A percentile compares a stretch with the other conserved stretches of the same genome.
Evolutionary conservation across 1,140 invertebrate species (phyloP).

Genomic region (Harpegnathos saltator): DNA sequence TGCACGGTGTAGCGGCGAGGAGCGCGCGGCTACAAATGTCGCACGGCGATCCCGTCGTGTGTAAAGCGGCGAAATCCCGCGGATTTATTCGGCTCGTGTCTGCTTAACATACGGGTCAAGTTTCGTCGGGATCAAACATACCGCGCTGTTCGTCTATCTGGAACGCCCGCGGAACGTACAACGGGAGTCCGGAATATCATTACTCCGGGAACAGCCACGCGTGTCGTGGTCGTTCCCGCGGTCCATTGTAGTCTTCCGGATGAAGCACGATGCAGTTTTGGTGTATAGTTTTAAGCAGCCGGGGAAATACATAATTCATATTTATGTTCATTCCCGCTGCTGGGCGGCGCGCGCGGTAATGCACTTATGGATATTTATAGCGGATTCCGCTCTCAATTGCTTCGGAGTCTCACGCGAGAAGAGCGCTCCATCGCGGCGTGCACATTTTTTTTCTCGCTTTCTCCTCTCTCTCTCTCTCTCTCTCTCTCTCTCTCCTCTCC

Average conservation of each 20-base stretch:
- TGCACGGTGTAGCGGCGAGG: neutral
- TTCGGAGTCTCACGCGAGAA: too few relatives aligned
- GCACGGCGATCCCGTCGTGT: neutral
- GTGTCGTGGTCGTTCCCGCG: neutral
- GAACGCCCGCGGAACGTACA: neutral
- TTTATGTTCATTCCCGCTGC: neutral
- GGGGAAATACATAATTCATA: neutral
- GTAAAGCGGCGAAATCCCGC: neutral
- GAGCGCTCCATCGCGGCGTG: too few relatives aligned
- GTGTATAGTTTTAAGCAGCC: neutral
- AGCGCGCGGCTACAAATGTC: constrained; percentile 25
- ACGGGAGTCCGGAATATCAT: constrained; percentile 21
- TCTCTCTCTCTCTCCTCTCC: too few relatives aligned
- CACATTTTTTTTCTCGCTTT: too few relatives aligned
- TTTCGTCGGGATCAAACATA: constrained; percentile 17
- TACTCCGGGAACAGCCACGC: neutral
- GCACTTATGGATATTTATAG: neutral
- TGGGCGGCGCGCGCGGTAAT: neutral
- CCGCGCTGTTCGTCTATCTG: neutral
- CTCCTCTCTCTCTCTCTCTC: too few relatives aligned
- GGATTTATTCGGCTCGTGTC: constrained; percentile 38
- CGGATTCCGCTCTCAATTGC: neutral
- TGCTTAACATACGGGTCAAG: constrained; percentile 38
- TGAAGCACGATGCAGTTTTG: neutral
- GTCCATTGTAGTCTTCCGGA: neutral